Evolutionary conservation across 37 sponge, comb jelly and placozoan species (phyloP), one percentile per base, ranked within the genome.

Genomic region (Mnemiopsis leidyi): DNA sequence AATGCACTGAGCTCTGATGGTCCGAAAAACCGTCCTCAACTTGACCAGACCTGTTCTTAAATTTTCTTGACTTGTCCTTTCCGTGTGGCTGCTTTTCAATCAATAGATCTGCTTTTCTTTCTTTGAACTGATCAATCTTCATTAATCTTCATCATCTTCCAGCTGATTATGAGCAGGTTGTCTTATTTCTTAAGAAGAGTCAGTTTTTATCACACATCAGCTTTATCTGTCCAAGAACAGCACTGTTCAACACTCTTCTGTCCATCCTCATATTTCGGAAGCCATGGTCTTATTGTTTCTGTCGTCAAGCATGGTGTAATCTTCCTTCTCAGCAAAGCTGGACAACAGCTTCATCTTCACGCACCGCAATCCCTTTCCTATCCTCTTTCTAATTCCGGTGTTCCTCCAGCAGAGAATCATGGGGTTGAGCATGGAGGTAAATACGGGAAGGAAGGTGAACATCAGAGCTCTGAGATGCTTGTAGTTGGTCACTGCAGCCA

Each of bases 401-500:
- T 85, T 85, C 36, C 90, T 38, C 61, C 61, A 85, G 48, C 90
- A 26, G 48, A 85, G 24, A 3, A 85, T 85, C 25, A 85, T 39
- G 61, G 90, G 90, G 90, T 85, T 85, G 29, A 85, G 5, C 61
- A 40, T 40, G 90, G 90, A 85, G 1, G 90, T 85, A 35, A 85
- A 33, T 13, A 85, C 90, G 28, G 90, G 90, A 7, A 85, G 90
- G 90, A 85, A 85, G 90, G 90, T 85, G 90, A 85, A 85, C 40
- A 40, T 85, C 28, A 85, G 90, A n/a, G 90, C 90, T n/a, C 90
- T 39, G 90, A 85, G 90, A 37, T 85, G 90, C 61, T 85, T 85
- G 61, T 40, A 33, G 25, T 85, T 23, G 90, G 90, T 40, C 48
- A 85, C 36, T 35, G 90, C 90, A 0, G 90, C 90, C 26, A 26